Base-by-base conservation (phyloP, 1,140 invertebrate species). In the Nasonia giraulti region DNA sequence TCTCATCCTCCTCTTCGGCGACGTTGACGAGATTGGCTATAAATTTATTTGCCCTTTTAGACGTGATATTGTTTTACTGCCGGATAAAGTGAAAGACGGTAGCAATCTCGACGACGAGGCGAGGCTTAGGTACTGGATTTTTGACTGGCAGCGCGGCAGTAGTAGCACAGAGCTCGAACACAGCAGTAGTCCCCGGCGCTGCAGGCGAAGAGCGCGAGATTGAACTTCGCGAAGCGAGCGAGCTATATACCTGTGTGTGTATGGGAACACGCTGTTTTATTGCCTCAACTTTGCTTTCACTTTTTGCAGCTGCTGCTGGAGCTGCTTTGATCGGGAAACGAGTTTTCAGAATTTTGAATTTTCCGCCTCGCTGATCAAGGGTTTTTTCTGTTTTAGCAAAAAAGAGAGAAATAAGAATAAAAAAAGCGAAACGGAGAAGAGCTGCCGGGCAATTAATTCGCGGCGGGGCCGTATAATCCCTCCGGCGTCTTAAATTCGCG, bases 11-110 rank as follows among this genome's bases (percentile, higher is more conserved):
- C 50, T 66, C 23, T 55, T 23, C n/a, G 33, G 17, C 37, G 8
- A 89, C 87, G 80, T 88, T 83, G 82, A 83, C 89, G 89, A 90
- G 91, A 92, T 91, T 91, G 90, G 88, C 91, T 87, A 91, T 91
- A 91, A 92, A 92, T 91, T 92, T 92, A 92, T 92, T 91, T 91
- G 88, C 55, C 17, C 55, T 62, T 62, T 62, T 62, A 62, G 87
- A 91, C 89, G 90, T 90, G 89, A 90, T 89, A 91, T 90, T 90
- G 82, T 89, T 90, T 91, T 91, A 91, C 88, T 89, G 89, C 87
- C 66, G 89, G 85, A 89, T 90, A 89, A 91, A 91, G 84, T 87
- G 55, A 62, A 62, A 78, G 75, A 20, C 55, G 55, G 55, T 62
- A 40, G 75, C 79, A 80, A 80, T 80, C 40, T 80, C 68, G 79